Evolutionary conservation across 2,113 vertebrate species (phyloP), one percentile per base, ranked within the genome.

Genomic region (Chloebia gouldiae): DNA sequence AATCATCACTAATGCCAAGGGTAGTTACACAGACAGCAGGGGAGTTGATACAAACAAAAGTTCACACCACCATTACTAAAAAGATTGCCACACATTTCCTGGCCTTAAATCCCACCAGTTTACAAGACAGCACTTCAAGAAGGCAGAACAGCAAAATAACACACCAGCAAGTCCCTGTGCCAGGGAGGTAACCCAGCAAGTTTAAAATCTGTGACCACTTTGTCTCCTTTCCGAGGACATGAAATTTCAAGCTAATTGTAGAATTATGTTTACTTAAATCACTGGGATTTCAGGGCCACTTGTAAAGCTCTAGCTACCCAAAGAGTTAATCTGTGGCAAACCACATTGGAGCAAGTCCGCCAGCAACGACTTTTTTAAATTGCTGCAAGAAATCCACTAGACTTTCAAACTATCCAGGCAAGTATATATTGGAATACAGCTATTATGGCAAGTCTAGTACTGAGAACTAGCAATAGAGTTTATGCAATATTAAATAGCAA

Each of bases 1-100:
- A 72, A 61, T 16, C 75, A 45, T 44, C 71, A 23, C 37, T 92
- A 94, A 93, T 84, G 70, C 86, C 90, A 54, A 81, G 54, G 31
- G 65, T 69, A 30, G 81, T 78, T 92, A 87, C 59, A 92, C 37
- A 70, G 88, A 42, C 92, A 96, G 94, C 60, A 81, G 33, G 47
- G 78, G n/a, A 87, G 64, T 28, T 91, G 66, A 30, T 76, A 39
- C 18, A n/a, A 92, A 76, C 49, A 65, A 20, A 79, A 76, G 39
- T 66, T 88, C 82, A 50, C 50, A 69, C 7, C 68, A 90, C 23
- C 70, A 44, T 89, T 91, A 65, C 27, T 50, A 76, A 90, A 78
- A 95, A 87, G 39, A 85, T 57, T 2, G 3, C 9, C 73, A 89
- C 63, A 45, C 9, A 11, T 60, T 84, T 89, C 65, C 60, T 31